Evolutionary conservation across 2,113 vertebrate genomes (phyloP), one percentile per base, ranked within the genome.

Genomic region (Percina caprodes): DNA sequence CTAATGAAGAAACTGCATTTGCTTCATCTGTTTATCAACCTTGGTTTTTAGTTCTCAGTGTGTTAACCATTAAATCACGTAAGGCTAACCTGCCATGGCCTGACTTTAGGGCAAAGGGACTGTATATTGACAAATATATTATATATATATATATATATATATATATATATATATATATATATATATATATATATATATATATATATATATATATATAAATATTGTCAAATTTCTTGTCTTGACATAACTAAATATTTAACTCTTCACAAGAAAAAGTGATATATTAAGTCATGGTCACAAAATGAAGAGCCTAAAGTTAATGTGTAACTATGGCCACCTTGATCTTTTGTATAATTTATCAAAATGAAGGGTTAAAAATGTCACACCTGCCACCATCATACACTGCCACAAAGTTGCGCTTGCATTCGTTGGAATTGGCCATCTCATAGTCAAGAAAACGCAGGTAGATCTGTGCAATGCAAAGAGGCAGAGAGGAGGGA

Each of bases 351-450:
- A 7, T 56, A 11, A 66, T n/a, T 69, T 19, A 51, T 69, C 16
- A 58, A 56, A 72, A 74, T 54, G 35, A 42, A 30, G 54, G 18
- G 58, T 24, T 49, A 35, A 67, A 83, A 52, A 63, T 21, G 16
- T 54, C 89, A 4, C 69, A 94, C 93, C 93, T 98, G 93, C 98
- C 97, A 39, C 98, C 98, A 0, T 99, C 98, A n/a, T 99, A 99
- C 71, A 99, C 97, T 0, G 98, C 98, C 87, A 99, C 98, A 69
- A 99, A 99, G 89, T 99, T 99, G 82, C 97, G 94, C 90, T 99
- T 99, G 92, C 98, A 99, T 83, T 99, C 98, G 0, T 99, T 99
- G 62, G 98, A 99, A 86, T 99, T 99, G 92, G 98, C 97, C 98
- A 99, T 99, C 94, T 99, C 97, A 2, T 99, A 99, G 94, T 99